Base-by-base conservation (phyloP, 1,140 invertebrate genomes). In the Liolophura sinensis region DNA sequence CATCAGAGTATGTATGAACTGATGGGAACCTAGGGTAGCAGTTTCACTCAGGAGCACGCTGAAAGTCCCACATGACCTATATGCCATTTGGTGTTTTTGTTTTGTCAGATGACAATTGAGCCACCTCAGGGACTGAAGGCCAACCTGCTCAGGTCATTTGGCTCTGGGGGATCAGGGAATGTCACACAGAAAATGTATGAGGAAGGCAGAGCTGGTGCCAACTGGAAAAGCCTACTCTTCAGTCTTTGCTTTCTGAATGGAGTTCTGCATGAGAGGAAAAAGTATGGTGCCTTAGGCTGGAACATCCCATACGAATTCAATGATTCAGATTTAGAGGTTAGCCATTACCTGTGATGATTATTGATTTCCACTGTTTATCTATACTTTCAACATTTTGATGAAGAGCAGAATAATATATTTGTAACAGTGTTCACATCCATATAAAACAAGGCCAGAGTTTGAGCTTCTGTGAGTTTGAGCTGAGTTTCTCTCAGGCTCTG, bases 251-350 rank as follows among this genome's bases (percentile, higher is more conserved):
- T 85, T 4, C 94, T 94, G 75, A 93, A 95, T 80, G 92, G 91
- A 0, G 89, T 94, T 5, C 89, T 94, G 49, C 90, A 93, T 80
- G 93, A 95, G 80, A 85, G 93, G 46, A 93, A 93, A 73, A 95
- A 95, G 78, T 95, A 94, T 79, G 93, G 93, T 0, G 90, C 92
- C 0, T 84, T 95, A 0, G 93, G 93, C 0, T 95, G 93, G 92
- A 95, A 94, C 78, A 93, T 94, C 52, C 68, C 89, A 3, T 95
- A 95, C 75, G 93, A 94, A 79, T 95, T 95, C 74, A 95, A 91
- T 82, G 91, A 94, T 69, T 93, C 90, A 76, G 93, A 95, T 80
- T 65, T 84, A 22, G 79, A 82, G 73, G 82, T 83, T 67, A 67
- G 60, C 31, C 40, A n/a, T 70, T 16, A 9, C 0, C 50, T 40